A percentile compares a stretch with the other conserved stretches of the same genome.
Evolutionary conservation across 1,140 invertebrate species (phyloP).

Genomic region (Leucophenga varia): DNA sequence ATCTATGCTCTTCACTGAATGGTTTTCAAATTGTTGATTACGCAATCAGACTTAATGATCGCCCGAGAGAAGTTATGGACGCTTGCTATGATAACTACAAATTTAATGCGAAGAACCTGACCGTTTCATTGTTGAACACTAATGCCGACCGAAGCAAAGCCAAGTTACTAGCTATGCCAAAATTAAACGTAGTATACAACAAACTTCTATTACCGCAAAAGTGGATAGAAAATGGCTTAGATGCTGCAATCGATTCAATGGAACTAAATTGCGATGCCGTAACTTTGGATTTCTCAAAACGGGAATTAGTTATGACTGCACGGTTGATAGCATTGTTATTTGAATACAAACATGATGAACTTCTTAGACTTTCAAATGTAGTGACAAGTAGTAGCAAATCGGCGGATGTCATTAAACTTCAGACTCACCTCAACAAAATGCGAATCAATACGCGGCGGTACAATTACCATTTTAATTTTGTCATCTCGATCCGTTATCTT

Average conservation of each 20-base stretch:
- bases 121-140: constrained; percentile 27
- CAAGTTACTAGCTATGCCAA: constrained; percentile 36
- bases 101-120: constrained; percentile 33
- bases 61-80: constrained; percentile 57
- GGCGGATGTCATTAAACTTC: constrained; percentile 36
- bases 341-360: constrained; percentile 17
- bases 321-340: constrained; percentile 14
- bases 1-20: constrained; percentile 49
- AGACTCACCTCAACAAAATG: constrained; percentile 32
- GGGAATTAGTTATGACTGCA: constrained; percentile 31
- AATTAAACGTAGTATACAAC: constrained; percentile 28
- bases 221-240: constrained; percentile 35
- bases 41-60: constrained; percentile 56
- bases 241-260: constrained; percentile 27
- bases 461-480: constrained; percentile 17
- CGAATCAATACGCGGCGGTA: constrained; percentile 26
- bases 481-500: constrained; percentile 27
- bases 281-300: constrained; percentile 42
- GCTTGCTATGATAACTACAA: constrained; percentile 50
- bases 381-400: constrained; percentile 12
- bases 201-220: constrained; percentile 28
- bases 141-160: constrained; percentile 14
- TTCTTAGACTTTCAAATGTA: constrained; percentile 15
- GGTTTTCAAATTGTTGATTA: no score
- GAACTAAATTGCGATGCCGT: constrained; percentile 35